These are phyloP conservation scores for Drusus annulatus DNA, from an alignment of 1,140 invertebrate species.

Conservation along the genomic window DNA sequence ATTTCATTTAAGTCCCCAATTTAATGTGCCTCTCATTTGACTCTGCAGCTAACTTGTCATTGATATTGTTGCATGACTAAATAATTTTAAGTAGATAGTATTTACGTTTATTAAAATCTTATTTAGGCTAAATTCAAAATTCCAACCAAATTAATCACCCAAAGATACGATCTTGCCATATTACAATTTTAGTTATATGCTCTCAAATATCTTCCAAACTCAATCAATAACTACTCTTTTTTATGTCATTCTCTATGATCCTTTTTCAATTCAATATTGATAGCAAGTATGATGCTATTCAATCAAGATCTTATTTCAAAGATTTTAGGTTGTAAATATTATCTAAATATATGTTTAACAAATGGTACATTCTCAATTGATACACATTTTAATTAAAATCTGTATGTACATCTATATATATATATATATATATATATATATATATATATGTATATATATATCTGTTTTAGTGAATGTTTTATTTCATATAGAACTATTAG, in stretches of 20 bases:
- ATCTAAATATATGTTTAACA: no score
- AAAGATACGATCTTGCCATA: constrained; percentile 32
- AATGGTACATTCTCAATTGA: no score
- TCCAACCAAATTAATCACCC: constrained; percentile 14
- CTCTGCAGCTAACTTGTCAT: not conserved
- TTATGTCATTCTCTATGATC: not conserved
- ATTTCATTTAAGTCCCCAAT: no score
- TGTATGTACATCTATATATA: no score
- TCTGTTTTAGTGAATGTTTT: constrained; percentile 50
- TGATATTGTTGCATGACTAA: constrained; percentile 13
- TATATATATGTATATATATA: no score
- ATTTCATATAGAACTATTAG: constrained; percentile 52
- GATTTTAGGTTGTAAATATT: no score
- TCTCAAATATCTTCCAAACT: constrained; percentile 15
- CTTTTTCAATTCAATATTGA: no score
- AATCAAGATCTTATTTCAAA: no score
- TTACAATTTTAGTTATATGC: not conserved
- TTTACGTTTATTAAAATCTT: not conserved
- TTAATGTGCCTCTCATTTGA: no score
- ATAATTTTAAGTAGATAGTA: constrained; percentile 2
- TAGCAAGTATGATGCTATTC: no score
- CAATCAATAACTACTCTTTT: not conserved
- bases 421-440: no score
- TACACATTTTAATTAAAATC: no score
- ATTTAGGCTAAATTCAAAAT: not conserved